Percentiles rank a stretch among this genome's conserved stretches.
These are phyloP conservation scores for Galerucella pusilla DNA, from an alignment of 2,888 invertebrate species.

Conservation along the genomic window DNA sequence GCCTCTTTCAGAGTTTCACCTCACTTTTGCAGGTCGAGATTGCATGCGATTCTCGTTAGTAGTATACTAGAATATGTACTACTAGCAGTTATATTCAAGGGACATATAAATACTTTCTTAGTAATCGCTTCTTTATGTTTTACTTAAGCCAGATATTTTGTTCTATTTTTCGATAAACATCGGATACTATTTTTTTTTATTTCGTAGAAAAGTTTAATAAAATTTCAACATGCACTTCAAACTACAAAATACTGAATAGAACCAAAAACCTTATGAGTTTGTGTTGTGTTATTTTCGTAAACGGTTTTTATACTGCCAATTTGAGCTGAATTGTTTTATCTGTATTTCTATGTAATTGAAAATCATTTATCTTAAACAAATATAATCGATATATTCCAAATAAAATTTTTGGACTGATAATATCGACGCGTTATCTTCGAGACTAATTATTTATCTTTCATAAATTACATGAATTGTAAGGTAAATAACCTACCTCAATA, in stretches of 20 bases:
- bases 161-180: background rate
- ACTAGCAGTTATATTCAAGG: constrained; percentile 34
- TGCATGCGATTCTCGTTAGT: constrained; percentile 39
- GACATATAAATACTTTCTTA: constrained; percentile 38
- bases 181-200: background rate
- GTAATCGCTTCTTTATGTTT: constrained; percentile 27
- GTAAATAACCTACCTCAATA: constrained; percentile 50
- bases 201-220: too few species aligned
- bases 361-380: background rate
- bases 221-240: too few species aligned
- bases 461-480: constrained; percentile 26
- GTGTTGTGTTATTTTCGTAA: too few species aligned
- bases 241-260: too few species aligned
- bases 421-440: constrained; percentile 27
- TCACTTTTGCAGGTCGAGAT: constrained; percentile 14
- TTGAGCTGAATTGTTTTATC: background rate
- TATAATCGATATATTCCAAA: constrained; percentile 1
- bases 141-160: constrained; percentile 19
- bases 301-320: too few species aligned
- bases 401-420: constrained; percentile 1
- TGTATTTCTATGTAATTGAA: background rate
- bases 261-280: too few species aligned
- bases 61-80: constrained; percentile 17
- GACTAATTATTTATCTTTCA: constrained; percentile 26
- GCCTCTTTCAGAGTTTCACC: constrained; percentile 33